Conservation (phyloP, 2,797 vertebrate species). For the Caiman crocodilus region DNA sequence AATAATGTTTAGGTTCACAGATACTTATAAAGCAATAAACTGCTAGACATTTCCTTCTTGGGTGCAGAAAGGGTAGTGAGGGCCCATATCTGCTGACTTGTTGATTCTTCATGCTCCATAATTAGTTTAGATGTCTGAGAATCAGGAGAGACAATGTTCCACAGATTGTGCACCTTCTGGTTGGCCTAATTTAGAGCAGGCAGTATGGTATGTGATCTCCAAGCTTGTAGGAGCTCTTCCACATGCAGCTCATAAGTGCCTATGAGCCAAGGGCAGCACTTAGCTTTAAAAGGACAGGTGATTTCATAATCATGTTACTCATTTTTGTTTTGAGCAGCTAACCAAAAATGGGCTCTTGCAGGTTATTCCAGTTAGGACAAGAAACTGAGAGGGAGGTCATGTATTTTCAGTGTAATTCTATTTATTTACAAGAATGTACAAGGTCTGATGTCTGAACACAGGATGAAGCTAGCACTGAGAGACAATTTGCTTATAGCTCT, state of each 20-base stretch:
- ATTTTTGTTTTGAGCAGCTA: neutral
- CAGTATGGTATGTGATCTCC: neutral
- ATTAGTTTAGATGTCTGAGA: neutral
- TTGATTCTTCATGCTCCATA: neutral
- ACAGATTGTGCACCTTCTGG: neutral
- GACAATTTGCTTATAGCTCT: neutral
- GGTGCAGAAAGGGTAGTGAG: neutral
- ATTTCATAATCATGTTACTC: neutral
- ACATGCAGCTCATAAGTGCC: no score
- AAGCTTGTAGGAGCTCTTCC: neutral
- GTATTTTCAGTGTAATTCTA: neutral
- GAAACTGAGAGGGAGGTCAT: rapidly evolving
- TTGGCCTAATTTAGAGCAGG: neutral
- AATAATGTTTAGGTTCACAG: slow-evolving; percentile 7
- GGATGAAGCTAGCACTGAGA: neutral
- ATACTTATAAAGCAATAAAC: rapidly evolving
- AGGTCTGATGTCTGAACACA: neutral
- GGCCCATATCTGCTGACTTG: neutral
- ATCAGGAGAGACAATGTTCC: rapidly evolving
- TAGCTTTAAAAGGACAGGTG: neutral
- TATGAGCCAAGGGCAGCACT: neutral
- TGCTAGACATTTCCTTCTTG: neutral
- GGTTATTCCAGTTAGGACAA: neutral
- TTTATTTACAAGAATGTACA: rapidly evolving
- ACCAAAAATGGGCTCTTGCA: neutral